Evolutionary conservation across 2,113 vertebrate genomes (phyloP).

Genomic region (Melospiza melodia): DNA sequence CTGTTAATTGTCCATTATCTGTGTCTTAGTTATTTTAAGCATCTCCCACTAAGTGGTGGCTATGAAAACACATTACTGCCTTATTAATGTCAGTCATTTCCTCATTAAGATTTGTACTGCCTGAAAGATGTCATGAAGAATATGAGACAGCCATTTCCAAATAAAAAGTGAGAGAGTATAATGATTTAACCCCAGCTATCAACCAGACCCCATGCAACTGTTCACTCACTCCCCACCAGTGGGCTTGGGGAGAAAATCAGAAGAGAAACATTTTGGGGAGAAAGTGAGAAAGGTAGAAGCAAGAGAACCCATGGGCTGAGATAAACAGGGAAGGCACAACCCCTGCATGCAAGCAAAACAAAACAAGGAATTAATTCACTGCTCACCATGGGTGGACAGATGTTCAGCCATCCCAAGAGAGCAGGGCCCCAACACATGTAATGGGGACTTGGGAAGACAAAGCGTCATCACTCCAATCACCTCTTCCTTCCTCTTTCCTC

Average conservation of each 20-base stretch:
- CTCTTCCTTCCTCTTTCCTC: not conserved
- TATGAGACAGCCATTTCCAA: not conserved
- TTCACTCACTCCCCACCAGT: not conserved
- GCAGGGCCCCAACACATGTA: not conserved
- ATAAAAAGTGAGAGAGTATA: not conserved
- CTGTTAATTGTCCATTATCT: not conserved
- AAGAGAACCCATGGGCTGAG: not conserved
- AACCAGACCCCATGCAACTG: not conserved
- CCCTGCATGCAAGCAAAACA: not conserved
- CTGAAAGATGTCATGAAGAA: not conserved
- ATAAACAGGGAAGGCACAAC: not conserved
- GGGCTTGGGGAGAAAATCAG: not conserved
- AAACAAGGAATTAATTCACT: not conserved
- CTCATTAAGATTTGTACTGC: not conserved
- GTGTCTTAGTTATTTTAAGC: not conserved
- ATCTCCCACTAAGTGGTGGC: not conserved
- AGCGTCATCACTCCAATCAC: rapidly evolving
- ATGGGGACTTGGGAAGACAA: not conserved
- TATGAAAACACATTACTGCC: not conserved
- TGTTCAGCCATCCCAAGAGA: not conserved
- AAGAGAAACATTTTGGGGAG: not conserved
- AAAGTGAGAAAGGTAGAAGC: not conserved
- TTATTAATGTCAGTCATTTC: constrained; percentile 2
- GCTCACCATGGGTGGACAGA: rapidly evolving
- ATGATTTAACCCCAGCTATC: not conserved